Base-by-base conservation (phyloP, 2,797 vertebrate genomes). In the Pristis pectinata region DNA sequence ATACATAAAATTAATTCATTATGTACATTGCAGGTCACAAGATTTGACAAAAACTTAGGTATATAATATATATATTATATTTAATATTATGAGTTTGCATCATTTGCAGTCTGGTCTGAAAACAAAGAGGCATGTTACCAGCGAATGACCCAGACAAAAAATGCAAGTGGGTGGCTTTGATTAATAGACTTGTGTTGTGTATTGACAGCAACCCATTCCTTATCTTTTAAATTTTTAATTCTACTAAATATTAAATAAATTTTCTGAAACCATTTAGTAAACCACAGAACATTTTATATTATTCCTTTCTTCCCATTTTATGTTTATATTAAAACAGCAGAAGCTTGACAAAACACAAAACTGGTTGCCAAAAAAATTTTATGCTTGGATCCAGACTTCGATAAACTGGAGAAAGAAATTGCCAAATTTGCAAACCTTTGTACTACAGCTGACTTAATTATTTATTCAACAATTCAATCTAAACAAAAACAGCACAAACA, bases 361-460 rank as follows among this genome's bases (percentile, higher is more conserved):
- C 11, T 13, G 13, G 24, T 44, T 72, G 70, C 70, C 70, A 74
- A 53, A 27, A 27, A 72, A 74, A 93, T 72, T 5, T 67, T 74
- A 53, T 34, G 37, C 41, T 72, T 49, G 41, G 37, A 93, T 74
- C 92, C 41, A 93, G 64, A 74, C 3, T 70, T 93, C 92, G 34
- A 70, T 72, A 67, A 93, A 72, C 91, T 72, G 67, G 64, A 49
- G n/a, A 53, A 72, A 93, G 11, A 74, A 93, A 72, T 74, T 93
- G 92, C 67, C 64, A 93, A 72, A 93, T 93, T 74, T 74, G 24
- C 91, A 93, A 72, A 93, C 44, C 92, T 93, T 74, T 15, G 92
- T 74, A 53, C 11, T 74, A 24, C 30, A 74, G 92, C 64, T 93
- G 41, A 34, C 24, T 93, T 70, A 93, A 93, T 93, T 93, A 93